Evolutionary conservation across 2,888 invertebrate genomes (phyloP).

Genomic region (Chrysotoxum bicinctum): DNA sequence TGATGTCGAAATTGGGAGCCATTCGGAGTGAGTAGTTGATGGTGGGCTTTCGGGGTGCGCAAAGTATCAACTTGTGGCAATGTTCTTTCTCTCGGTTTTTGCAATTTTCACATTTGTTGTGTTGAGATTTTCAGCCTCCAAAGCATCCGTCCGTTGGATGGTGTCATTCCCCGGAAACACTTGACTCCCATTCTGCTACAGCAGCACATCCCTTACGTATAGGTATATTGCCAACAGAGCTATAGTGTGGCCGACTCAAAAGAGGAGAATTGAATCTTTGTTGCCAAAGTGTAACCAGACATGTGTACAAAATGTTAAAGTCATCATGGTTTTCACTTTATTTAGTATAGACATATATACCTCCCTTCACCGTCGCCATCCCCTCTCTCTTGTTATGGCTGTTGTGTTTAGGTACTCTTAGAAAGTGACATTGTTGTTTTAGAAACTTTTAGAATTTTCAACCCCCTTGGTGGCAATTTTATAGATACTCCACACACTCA

Average conservation of each 20-base stretch:
- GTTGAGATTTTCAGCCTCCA: constrained; percentile 59
- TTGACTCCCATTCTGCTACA: constrained; percentile 12
- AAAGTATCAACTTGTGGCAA: constrained; percentile 38
- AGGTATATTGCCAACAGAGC: neutral
- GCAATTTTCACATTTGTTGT: constrained; percentile 70
- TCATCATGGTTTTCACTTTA: constrained; percentile 61
- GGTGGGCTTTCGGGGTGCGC: neutral
- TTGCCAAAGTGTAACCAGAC: constrained; percentile 71
- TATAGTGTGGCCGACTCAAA: constrained; percentile 16
- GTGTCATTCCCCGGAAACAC: constrained; percentile 45
- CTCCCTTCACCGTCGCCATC: constrained; percentile 6
- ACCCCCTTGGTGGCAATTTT: constrained; percentile 58
- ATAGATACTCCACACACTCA: constrained; percentile 4
- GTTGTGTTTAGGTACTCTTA: constrained; percentile 6
- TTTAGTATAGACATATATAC: constrained; percentile 10
- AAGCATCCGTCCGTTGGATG: constrained; percentile 56
- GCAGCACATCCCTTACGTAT: constrained; percentile 2
- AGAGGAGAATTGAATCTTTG: constrained; percentile 62
- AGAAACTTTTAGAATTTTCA: constrained; percentile 62
- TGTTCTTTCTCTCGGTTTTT: constrained; percentile 48
- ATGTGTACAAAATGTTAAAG: constrained; percentile 69
- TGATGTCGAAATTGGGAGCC: neutral
- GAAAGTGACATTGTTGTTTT: constrained; percentile 58
- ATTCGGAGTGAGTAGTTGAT: too few species aligned
- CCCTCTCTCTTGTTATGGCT: neutral